A percentile compares a stretch with the other conserved stretches of the same genome.
These are phyloP conservation scores for Lagorchestes hirsutus DNA, from an alignment of 2,797 vertebrate species.

Conservation along the genomic window DNA sequence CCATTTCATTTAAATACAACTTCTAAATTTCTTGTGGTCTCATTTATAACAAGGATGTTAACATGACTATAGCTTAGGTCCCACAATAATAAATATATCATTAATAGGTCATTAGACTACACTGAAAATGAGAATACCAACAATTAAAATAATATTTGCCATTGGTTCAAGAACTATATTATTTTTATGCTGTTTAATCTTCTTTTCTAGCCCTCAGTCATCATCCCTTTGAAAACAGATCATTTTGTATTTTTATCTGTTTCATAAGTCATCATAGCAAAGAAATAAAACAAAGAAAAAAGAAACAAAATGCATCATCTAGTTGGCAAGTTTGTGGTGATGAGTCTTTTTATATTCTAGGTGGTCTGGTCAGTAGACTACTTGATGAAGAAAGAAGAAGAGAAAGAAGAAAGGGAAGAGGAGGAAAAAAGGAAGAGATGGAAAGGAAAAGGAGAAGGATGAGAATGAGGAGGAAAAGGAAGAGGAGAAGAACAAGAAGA, in stretches of 20 bases:
- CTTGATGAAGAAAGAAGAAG: too few species aligned
- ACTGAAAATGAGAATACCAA: not conserved
- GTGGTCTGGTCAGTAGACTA: too few species aligned
- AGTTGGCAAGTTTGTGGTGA: too few species aligned
- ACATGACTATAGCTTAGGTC: not conserved
- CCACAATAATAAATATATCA: not conserved
- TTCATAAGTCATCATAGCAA: not conserved
- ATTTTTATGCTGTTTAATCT: not conserved
- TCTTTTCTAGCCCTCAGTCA: not conserved
- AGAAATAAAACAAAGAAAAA: not conserved
- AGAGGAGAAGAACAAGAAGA: not conserved
- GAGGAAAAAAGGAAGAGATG: not conserved
- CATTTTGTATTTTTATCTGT: not conserved
- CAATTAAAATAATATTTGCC: not conserved
- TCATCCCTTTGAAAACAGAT: not conserved
- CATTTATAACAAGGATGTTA: not conserved
- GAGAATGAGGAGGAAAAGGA: accelerated
- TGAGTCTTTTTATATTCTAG: too few species aligned
- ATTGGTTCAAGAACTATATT: not conserved
- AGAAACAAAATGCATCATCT: too few species aligned
- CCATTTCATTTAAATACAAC: not conserved
- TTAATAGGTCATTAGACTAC: not conserved
- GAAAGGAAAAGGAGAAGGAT: too few species aligned
- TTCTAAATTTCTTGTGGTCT: not conserved
- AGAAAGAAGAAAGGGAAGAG: not conserved